Evolutionary conservation across 1,140 invertebrate genomes (phyloP).

Genomic region (Polypedilum vanderplanki): DNA sequence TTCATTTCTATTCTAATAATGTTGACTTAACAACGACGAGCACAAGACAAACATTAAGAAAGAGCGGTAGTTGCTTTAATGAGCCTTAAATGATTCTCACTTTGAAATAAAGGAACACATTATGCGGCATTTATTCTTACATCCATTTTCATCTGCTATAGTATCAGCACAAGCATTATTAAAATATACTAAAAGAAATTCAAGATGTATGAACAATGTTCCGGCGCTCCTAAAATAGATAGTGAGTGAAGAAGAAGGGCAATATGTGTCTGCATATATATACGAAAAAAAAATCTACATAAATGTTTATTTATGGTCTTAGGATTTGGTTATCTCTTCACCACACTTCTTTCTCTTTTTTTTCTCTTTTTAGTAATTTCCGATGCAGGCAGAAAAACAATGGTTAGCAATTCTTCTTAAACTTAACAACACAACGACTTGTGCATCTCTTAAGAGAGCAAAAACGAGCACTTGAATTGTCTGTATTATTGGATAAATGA

Average conservation of each 20-base stretch:
- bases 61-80: background rate
- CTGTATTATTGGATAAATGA: no score
- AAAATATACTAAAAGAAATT: background rate
- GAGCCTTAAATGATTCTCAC: background rate
- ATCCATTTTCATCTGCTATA: background rate
- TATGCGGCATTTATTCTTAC: constrained; percentile 8
- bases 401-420: background rate
- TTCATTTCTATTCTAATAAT: constrained; percentile 19
- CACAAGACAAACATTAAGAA: background rate
- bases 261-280: background rate
- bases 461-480: no score
- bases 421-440: background rate
- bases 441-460: no score
- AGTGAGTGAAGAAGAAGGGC: constrained; percentile 15
- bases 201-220: constrained; percentile 5
- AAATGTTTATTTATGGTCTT: constrained; percentile 19
- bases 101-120: background rate
- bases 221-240: constrained; percentile 16
- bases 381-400: background rate
- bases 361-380: constrained; percentile 4
- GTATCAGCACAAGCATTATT: background rate
- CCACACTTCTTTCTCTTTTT: background rate
- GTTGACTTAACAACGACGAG: background rate
- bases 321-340: constrained; percentile 12
- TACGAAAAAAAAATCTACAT: background rate